Percentiles rank a stretch among this genome's conserved stretches.
Evolutionary conservation across 2,888 invertebrate species (phyloP).

Genomic region (Pachycephus smyrnensis): DNA sequence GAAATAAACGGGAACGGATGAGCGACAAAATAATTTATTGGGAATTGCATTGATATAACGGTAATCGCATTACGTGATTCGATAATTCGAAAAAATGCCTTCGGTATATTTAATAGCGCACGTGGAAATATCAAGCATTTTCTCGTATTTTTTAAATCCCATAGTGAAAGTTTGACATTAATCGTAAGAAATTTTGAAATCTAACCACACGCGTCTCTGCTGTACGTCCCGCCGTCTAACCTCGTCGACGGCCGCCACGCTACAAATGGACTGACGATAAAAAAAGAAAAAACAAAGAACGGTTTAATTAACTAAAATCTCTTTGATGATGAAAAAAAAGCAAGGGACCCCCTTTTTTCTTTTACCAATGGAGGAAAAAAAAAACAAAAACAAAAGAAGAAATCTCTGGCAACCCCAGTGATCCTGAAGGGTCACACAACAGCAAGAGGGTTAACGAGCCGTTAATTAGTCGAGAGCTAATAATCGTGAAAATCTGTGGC

Average conservation of each 20-base stretch:
- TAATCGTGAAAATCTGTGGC: not conserved
- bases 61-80: too few species aligned
- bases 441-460: not conserved
- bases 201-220: too few species aligned
- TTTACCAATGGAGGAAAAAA: not conserved
- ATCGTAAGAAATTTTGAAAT: too few species aligned
- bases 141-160: not conserved
- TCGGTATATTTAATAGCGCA: rapidly evolving
- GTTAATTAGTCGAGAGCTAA: not conserved
- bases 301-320: not conserved
- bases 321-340: not conserved
- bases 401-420: not conserved
- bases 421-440: not conserved
- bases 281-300: not conserved
- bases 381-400: not conserved
- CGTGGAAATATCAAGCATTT: not conserved
- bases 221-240: too few species aligned
- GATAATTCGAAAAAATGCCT: too few species aligned
- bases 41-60: too few species aligned
- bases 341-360: too few species aligned
- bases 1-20: not conserved
- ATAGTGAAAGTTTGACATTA: too few species aligned
- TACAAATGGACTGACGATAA: not conserved
- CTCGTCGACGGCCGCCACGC: too few species aligned
- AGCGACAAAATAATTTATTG: not conserved